Evolutionary conservation across 1,140 invertebrate species (phyloP), one percentile per base, ranked within the genome.

Genomic region (Drosophila orosa): DNA sequence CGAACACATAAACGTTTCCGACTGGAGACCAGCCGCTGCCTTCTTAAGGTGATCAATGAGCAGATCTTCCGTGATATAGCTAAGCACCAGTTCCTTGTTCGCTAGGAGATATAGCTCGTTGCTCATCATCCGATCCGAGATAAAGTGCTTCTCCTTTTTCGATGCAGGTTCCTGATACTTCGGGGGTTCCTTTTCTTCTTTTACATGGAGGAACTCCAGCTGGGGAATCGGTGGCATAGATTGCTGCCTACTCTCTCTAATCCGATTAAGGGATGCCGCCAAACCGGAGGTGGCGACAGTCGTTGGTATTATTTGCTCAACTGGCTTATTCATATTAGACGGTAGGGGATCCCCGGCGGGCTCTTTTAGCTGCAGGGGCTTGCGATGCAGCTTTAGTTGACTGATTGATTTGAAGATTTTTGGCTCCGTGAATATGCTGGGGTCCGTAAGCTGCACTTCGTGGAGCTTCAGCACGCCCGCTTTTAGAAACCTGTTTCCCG

Each of bases 11-110:
- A 94, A 93, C 19, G 90, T 92, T 19, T 92, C 87, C 0, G 93
- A 93, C 61, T 94, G 93, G 58, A 94, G 82, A 9, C 93, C 93
- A 27, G 93, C 86, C 33, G 80, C 61, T 47, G 56, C 63, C 24
- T 61, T 74, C 22, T 87, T 87, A 0, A 89, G 25, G 33, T 87
- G 76, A 8, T 68, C 65, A 2, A 85, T 69, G 3, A 85, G 40
- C 1, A 25, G 5, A 5, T 24, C 7, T 37, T 67, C 27, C 13
- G 63, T 10, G 4, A 87, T 47, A 2, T 55, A 71, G 3, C 10
- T 3, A 3, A 89, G 27, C 3, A 68, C 29, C 13, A 63, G 40
- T 0, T 39, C 19, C 4, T 47, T 45, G 35, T 89, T 52, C 0
- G 24, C 0, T 0, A 17, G 13, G 24, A 66, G 40, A 31, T 40